Conservation (phyloP, 1,140 invertebrate species). For the Lanistes nyassanus region DNA sequence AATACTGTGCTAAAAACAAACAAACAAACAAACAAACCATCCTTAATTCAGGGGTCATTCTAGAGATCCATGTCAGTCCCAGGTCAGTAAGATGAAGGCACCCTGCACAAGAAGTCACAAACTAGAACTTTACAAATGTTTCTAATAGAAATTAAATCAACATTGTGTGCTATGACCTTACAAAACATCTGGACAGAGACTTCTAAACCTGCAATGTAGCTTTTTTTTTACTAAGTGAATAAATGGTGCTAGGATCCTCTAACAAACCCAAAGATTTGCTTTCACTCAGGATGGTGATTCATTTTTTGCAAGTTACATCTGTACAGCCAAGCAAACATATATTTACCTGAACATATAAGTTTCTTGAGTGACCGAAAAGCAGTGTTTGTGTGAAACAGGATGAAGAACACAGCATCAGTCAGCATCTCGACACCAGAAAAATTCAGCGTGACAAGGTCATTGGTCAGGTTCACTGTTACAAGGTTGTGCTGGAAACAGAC, state of each 20-base stretch:
- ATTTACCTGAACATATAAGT: constrained; percentile 16
- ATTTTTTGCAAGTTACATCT: too few species aligned
- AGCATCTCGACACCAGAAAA: constrained; percentile 21
- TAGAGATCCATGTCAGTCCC: constrained; percentile 27
- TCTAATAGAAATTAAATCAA: too few species aligned
- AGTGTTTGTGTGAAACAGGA: not conserved
- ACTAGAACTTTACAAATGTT: too few species aligned
- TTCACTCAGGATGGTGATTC: not conserved
- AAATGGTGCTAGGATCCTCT: not conserved
- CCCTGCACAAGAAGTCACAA: constrained; percentile 17
- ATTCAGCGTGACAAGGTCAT: constrained; percentile 13
- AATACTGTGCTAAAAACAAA: not conserved
- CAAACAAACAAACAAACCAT: constrained; percentile 11
- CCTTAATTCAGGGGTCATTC: constrained; percentile 15
- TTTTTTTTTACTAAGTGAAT: too few species aligned
- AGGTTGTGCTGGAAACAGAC: constrained; percentile 24
- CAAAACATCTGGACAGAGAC: too few species aligned
- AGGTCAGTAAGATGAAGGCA: constrained; percentile 31
- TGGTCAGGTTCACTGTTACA: not conserved
- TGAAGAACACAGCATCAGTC: constrained; percentile 23
- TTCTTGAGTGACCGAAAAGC: constrained; percentile 14
- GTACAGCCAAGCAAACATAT: too few species aligned
- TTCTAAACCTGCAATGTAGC: too few species aligned
- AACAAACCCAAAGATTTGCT: not conserved
- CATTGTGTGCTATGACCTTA: too few species aligned